Evolutionary conservation across 2,797 vertebrate genomes (phyloP), one percentile per base, ranked within the genome.

Genomic region (Sebastes cheni): DNA sequence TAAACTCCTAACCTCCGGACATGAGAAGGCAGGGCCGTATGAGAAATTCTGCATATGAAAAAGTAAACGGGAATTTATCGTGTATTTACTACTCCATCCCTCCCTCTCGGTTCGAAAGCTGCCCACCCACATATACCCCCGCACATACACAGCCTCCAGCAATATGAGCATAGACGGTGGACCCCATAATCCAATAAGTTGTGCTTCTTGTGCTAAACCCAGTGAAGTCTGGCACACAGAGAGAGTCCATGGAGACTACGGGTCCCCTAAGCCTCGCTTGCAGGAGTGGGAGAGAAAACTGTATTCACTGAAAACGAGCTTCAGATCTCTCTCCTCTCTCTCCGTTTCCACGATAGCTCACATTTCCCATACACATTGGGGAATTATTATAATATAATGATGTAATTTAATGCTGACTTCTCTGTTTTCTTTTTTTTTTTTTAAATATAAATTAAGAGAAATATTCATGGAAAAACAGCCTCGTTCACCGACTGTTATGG

Each of bases 101-200:
- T 79, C 73, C 83, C 64, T 76, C 25, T 76, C 25, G 6, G 67
- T 84, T 83, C 82, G 68, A 68, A 42, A 67, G 80, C 76, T 78
- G 84, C 85, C 80, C 88, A 86, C 84, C 66, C 83, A 88, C 86
- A 77, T 52, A 72, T 50, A 65, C 78, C 58, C 73, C 74, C 62
- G 42, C 79, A 80, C 76, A 60, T 67, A 65, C 65, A 75, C 58
- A 71, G 79, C 91, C 89, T 64, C 34, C 72, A 87, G 92, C 84
- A 62, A 86, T 82, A 80, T 81, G 86, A 89, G 84, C 88, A 90
- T 84, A 79, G 84, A 88, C 54, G 78, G 71, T 83, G 89, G 82
- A 92, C 87, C 86, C 90, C 82, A 71, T 94, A 92, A 94, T 94
- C 92, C 91, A 90, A 93, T 93, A 92, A 91, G 64, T 88, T 92